These are phyloP conservation scores for Drosophila yakuba DNA, from an alignment of 1,140 invertebrate genomes.

Conservation along the genomic window DNA sequence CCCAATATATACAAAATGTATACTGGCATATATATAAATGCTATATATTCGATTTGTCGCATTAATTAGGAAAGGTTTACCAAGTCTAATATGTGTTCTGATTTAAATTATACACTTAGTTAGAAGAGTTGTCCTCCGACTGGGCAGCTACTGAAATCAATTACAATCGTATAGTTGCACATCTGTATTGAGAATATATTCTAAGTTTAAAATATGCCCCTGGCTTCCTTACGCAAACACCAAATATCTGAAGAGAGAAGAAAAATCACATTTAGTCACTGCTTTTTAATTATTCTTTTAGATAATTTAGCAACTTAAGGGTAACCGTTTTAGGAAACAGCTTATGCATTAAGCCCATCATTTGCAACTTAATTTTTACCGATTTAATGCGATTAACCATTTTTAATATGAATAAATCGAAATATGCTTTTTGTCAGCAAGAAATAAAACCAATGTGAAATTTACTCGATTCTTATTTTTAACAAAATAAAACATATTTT, in stretches of 20 bases:
- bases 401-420: conserved; percentile 56
- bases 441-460: conserved; percentile 11
- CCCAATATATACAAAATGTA: conserved; percentile 52
- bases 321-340: conserved; percentile 26
- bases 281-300: conserved; percentile 73
- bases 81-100: conserved; percentile 22
- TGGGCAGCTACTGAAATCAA: conserved; percentile 16
- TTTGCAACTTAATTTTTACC: conserved; percentile 47
- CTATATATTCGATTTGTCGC: conserved; percentile 49
- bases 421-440: conserved; percentile 47
- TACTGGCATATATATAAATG: conserved; percentile 52
- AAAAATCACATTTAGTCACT: conserved; percentile 63
- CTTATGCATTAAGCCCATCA: conserved; percentile 40
- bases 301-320: conserved; percentile 40
- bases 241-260: conserved; percentile 63
- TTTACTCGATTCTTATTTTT: background rate
- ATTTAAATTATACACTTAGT: conserved; percentile 25
- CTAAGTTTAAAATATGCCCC: conserved; percentile 34
- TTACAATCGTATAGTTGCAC: conserved; percentile 13
- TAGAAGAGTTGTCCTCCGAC: background rate
- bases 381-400: conserved; percentile 61
- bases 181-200: conserved; percentile 22
- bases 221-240: conserved; percentile 72
- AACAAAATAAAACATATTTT: background rate
- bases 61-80: conserved; percentile 19